Percentiles rank a stretch among this genome's conserved stretches.
These are phyloP conservation scores for Calcarius ornatus DNA, from an alignment of 2,113 vertebrate genomes.

Conservation along the genomic window DNA sequence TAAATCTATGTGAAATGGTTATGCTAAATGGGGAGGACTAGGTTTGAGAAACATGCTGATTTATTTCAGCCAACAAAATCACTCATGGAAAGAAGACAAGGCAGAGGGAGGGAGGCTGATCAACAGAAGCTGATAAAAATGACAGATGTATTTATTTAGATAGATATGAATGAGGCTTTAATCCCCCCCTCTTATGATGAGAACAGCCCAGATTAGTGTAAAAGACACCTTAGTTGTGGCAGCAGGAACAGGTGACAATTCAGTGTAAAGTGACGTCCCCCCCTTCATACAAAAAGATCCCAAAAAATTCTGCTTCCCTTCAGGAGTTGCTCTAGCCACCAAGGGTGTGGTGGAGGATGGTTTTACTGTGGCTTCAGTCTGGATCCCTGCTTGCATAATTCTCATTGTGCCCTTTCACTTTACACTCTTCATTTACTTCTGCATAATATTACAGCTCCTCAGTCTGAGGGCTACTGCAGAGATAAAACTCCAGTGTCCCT, in stretches of 20 bases:
- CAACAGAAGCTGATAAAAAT: background rate
- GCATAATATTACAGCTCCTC: background rate
- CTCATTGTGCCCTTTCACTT: background rate
- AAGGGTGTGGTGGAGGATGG: background rate
- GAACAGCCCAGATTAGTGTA: background rate
- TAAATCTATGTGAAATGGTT: background rate
- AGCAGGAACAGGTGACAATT: background rate
- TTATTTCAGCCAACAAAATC: background rate
- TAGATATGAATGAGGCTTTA: background rate
- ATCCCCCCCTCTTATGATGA: background rate
- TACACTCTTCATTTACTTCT: background rate
- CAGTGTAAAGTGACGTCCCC: accelerated
- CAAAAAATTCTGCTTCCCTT: background rate
- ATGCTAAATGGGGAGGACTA: background rate
- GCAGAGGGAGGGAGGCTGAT: background rate
- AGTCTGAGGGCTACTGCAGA: background rate
- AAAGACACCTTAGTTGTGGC: background rate
- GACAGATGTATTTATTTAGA: background rate
- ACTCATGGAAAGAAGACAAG: background rate
- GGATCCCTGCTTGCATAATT: background rate
- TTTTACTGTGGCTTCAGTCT: background rate
- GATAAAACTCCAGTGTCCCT: background rate
- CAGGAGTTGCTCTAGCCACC: background rate
- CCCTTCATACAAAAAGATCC: background rate
- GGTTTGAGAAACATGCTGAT: background rate